These are phyloP conservation scores for Phylloscopus whistleri DNA, from an alignment of 2,113 vertebrate genomes.

Conservation along the genomic window DNA sequence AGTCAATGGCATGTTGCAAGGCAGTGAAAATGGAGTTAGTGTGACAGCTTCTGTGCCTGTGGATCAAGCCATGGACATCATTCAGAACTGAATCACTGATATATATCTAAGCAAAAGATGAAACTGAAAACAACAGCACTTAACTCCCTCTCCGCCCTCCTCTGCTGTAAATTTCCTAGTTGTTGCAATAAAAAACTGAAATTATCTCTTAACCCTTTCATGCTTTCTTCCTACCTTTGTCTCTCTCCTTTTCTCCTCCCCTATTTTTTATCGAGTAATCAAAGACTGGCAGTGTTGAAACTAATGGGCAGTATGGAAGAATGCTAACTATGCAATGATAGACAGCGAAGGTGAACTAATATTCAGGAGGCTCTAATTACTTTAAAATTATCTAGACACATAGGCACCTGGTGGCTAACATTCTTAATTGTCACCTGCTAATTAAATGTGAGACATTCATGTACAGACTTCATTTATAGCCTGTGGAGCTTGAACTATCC, in stretches of 20 bases:
- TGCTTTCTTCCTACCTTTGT: background rate
- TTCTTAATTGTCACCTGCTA: background rate
- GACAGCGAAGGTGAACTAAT: background rate
- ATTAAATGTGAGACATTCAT: background rate
- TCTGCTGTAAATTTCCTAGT: background rate
- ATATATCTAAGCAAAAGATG: background rate
- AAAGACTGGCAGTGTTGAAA: background rate
- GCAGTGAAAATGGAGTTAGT: background rate
- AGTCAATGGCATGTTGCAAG: background rate
- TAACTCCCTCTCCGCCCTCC: accelerated
- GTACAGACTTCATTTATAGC: background rate
- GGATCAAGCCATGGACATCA: background rate
- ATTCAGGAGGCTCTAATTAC: background rate
- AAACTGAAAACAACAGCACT: background rate
- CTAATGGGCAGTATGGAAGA: background rate
- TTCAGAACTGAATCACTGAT: background rate
- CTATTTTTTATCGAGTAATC: background rate
- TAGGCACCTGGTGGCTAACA: background rate
- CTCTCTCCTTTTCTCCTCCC: background rate
- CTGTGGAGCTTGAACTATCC: background rate
- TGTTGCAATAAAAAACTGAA: background rate
- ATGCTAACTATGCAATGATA: background rate
- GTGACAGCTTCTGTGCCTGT: background rate
- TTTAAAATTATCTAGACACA: background rate
- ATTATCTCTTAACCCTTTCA: background rate